These are phyloP conservation scores for Astyanax mexicanus DNA, from an alignment of 2,797 vertebrate species.

Conservation along the genomic window DNA sequence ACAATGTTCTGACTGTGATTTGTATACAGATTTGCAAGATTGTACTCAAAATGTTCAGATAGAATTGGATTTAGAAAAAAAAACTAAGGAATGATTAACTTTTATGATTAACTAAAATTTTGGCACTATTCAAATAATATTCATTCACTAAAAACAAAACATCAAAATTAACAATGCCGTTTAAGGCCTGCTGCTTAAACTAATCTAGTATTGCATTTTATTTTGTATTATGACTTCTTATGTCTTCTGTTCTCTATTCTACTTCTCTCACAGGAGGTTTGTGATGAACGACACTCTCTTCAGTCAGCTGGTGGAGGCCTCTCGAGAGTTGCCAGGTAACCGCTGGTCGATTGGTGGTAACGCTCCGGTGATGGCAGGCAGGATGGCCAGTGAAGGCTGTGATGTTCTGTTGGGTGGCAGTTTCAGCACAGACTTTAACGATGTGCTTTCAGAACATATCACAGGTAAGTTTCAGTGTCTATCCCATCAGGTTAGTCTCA, in stretches of 20 bases:
- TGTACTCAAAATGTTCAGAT: too few species aligned
- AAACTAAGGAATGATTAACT: too few species aligned
- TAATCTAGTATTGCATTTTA: not conserved
- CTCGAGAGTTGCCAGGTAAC: conserved; percentile 82
- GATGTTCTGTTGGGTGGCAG: conserved; percentile 85
- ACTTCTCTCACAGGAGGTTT: conserved; percentile 73
- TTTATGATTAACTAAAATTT: too few species aligned
- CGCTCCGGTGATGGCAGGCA: conserved; percentile 85
- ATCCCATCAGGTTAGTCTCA: not conserved
- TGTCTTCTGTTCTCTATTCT: not conserved
- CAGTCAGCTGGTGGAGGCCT: conserved; percentile 80
- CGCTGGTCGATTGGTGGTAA: conserved; percentile 86
- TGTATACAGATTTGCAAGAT: too few species aligned
- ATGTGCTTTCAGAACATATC: conserved; percentile 81
- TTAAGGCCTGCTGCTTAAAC: not conserved
- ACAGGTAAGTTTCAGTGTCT: conserved; percentile 69
- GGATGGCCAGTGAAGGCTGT: conserved; percentile 84
- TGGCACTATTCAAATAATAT: too few species aligned
- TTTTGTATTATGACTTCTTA: not conserved
- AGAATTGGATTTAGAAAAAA: too few species aligned
- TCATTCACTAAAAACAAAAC: too few species aligned
- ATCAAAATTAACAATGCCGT: too few species aligned
- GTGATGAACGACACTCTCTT: conserved; percentile 84
- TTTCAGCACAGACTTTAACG: conserved; percentile 80
- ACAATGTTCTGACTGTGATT: too few species aligned